Evolutionary conservation across 2,113 vertebrate species (phyloP).

Genomic region (Oceanites oceanicus): DNA sequence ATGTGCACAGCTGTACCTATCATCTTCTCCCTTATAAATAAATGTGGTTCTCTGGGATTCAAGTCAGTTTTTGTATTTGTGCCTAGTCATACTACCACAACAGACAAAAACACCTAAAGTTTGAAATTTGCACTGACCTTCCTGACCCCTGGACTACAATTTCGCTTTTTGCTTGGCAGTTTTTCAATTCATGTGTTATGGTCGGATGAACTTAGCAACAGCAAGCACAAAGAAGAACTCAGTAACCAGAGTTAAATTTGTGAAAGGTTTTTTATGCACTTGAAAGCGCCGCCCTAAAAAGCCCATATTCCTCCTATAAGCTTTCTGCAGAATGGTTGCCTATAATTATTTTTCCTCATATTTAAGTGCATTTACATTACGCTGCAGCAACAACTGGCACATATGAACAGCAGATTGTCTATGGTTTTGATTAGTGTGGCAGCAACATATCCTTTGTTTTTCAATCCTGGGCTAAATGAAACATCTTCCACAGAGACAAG

Average conservation of each 20-base stretch:
- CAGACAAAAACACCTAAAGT: background rate
- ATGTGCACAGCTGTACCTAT: too few species aligned
- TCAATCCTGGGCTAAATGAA: slow-evolving; percentile 24
- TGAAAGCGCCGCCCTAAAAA: background rate
- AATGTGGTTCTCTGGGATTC: background rate
- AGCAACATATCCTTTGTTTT: slow-evolving; percentile 65
- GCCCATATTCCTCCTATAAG: background rate
- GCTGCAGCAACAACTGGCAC: slow-evolving; percentile 46
- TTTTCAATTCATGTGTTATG: background rate
- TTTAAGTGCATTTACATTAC: slow-evolving; percentile 18
- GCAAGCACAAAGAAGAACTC: background rate
- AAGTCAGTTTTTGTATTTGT: background rate
- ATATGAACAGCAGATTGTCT: slow-evolving; percentile 68
- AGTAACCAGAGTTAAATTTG: background rate
- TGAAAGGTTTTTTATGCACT: background rate
- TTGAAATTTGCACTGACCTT: background rate
- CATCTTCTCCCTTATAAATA: background rate
- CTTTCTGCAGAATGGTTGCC: slow-evolving; percentile 1
- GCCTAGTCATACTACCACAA: background rate
- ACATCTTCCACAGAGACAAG: slow-evolving; percentile 53
- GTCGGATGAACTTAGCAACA: background rate
- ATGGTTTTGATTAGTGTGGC: slow-evolving; percentile 65
- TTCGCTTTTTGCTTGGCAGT: background rate
- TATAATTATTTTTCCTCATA: slow-evolving; percentile 37
- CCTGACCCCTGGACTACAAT: background rate